Conservation (phyloP, 2,113 vertebrate genomes). For the Oreochromis spilurus region DNA sequence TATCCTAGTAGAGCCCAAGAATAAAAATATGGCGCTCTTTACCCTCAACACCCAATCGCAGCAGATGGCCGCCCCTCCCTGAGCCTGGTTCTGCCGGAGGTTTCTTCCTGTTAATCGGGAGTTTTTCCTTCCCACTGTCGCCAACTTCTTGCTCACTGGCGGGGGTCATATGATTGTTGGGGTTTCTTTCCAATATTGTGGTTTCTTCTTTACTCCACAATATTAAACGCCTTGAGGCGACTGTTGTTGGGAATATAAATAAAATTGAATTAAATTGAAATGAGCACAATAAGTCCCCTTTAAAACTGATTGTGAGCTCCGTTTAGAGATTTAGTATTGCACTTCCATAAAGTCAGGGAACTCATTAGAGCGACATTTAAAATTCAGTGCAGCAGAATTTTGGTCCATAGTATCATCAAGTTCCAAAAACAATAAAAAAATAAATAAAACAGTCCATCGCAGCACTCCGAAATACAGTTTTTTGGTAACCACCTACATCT, state of each 20-base stretch:
- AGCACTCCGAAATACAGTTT: background rate
- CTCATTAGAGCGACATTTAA: background rate
- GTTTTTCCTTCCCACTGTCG: background rate
- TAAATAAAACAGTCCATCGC: background rate
- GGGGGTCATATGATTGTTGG: background rate
- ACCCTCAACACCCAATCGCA: background rate
- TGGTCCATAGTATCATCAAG: constrained; percentile 5
- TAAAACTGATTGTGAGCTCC: background rate
- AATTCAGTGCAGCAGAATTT: background rate
- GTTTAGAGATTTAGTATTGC: constrained; percentile 20
- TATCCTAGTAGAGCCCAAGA: background rate
- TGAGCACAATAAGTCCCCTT: background rate
- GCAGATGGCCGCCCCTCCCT: background rate
- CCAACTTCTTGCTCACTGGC: background rate
- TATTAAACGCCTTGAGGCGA: background rate
- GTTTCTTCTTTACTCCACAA: background rate
- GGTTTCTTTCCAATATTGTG: background rate
- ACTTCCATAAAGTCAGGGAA: background rate
- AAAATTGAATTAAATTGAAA: background rate
- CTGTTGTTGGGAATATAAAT: background rate
- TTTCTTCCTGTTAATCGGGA: background rate
- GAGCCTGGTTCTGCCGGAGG: background rate
- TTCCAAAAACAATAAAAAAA: background rate
- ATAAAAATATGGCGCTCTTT: background rate
- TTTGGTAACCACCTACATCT: background rate